phyloP scores from a whole-genome alignment of 2,797 vertebrate genomes.

The Borostomias antarcticus region DNA sequence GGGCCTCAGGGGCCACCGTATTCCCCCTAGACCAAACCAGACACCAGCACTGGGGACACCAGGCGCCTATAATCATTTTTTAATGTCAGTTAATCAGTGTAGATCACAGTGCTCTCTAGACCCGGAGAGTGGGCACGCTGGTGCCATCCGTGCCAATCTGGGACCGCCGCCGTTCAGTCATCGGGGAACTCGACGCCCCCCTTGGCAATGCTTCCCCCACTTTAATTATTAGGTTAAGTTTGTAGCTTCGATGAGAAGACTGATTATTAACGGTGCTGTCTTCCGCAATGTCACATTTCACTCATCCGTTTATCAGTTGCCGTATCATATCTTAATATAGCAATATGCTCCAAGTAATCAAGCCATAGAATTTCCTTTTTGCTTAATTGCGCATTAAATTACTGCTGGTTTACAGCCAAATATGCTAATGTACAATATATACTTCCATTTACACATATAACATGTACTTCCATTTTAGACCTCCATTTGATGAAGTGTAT shows the following conservation, averaged over 20 bases:
- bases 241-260: background rate
- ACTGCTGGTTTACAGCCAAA: background rate
- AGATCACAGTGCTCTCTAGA: conserved; percentile 43
- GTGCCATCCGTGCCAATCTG: no score
- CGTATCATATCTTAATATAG: background rate
- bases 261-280: background rate
- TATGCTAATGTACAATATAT: no score
- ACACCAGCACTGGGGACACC: conserved; percentile 8
- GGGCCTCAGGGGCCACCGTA: background rate
- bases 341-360: no score
- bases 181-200: conserved; percentile 24
- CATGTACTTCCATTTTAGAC: no score
- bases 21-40: no score
- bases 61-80: conserved; percentile 49
- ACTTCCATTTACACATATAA: no score
- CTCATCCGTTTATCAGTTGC: background rate
- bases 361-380: background rate
- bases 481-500: no score
- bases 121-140: conserved; percentile 21
- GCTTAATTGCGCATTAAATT: no score
- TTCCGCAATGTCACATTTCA: no score
- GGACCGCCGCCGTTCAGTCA: conserved; percentile 11
- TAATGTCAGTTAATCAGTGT: conserved; percentile 66
- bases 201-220: background rate
- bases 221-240: background rate